Base-by-base conservation (phyloP, 1,140 invertebrate species). In the Dryas iulia region DNA sequence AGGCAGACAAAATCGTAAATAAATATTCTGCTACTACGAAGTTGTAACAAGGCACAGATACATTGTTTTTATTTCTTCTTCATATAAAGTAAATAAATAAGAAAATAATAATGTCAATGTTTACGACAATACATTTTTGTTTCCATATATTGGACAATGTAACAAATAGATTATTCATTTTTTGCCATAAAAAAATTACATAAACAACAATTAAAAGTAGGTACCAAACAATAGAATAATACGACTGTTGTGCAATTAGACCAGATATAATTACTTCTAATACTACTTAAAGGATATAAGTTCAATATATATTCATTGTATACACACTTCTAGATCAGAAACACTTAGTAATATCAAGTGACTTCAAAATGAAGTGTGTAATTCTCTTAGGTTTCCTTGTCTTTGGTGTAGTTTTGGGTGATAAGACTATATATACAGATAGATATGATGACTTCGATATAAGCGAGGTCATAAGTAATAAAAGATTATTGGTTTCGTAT, bases 361-460 rank as follows among this genome's bases (percentile, higher is more conserved):
- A 31, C 7, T 47, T 47, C 5, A 47, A 47, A 21, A 47, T 47
- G 39, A 47, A 47, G 39, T 21, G 39, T 3, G 14, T 47, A 21
- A 10, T 18, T 6, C 6, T 47, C 0, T 21, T 47, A 47, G 6
- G 39, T 21, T 47, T 21, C 39, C 14, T 47, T 3, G 39, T 47
- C 39, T 47, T 47, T 7, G 21, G 39, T 47, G 14, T 47, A 11
- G 39, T 18, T 47, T 47, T 47, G 94, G 95, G 0, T 47, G 18
- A 47, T 10, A 10, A 47, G n/a, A n/a, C n/a, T n/a, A n/a, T n/a
- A 47, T 47, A 47, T 47, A 18, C 39, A 21, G 18, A 47, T 7
- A 47, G 10, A 47, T 47, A 47, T 4, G 39, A 47, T 47, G 39
- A 47, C 21, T 47, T 47, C 14, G 18, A 47, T 47, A 47, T 47